Evolutionary conservation across 2,113 vertebrate species (phyloP).

Genomic region (Ceratotherium simum): DNA sequence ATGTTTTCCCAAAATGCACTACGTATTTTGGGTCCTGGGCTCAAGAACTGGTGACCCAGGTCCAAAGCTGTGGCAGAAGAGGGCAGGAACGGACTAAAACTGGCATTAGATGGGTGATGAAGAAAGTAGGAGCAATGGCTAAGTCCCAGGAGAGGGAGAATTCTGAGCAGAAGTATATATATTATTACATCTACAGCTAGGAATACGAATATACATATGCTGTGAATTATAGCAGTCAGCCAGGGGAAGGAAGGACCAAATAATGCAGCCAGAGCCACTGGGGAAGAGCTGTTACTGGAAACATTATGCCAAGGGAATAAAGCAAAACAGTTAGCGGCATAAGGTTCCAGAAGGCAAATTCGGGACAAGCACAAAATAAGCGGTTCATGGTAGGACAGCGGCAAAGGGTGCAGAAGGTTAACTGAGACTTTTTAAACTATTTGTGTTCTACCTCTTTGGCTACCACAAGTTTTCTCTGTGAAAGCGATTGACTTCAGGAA

Average conservation of each 20-base stretch:
- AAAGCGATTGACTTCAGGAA: background rate
- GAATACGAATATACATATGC: background rate
- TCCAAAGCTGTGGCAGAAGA: background rate
- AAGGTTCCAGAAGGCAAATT: slow-evolving; percentile 39
- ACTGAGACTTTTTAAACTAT: background rate
- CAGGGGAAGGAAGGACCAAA: background rate
- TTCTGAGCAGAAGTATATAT: background rate
- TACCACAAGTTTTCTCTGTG: background rate
- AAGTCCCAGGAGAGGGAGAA: background rate
- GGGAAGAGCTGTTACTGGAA: background rate
- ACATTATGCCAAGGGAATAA: slow-evolving; percentile 4
- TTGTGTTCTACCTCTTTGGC: background rate
- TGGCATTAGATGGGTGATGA: background rate
- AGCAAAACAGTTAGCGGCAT: background rate
- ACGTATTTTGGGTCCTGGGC: background rate
- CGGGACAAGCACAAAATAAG: background rate
- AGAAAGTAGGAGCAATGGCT: background rate
- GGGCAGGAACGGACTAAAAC: background rate
- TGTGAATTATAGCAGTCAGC: background rate
- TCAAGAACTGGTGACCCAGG: background rate
- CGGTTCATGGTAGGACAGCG: background rate
- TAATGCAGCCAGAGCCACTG: background rate
- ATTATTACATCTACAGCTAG: background rate
- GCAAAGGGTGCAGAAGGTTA: background rate
- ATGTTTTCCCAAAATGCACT: background rate